A percentile compares a stretch with the other conserved stretches of the same genome.
Conservation (phyloP, 2,888 invertebrate species). For the Venusia cambrica region DNA sequence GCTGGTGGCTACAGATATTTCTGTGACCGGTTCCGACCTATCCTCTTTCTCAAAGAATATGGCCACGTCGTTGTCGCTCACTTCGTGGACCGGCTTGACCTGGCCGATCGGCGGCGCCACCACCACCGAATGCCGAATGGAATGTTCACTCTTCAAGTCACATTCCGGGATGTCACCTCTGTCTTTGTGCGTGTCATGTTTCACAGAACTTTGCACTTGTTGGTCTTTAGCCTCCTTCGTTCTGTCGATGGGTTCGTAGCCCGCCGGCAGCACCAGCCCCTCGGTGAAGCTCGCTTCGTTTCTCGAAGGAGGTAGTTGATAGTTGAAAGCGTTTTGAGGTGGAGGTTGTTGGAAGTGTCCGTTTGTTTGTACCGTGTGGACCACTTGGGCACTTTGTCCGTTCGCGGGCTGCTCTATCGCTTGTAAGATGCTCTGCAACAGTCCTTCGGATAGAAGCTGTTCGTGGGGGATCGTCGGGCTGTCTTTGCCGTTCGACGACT, state of each 20-base stretch:
- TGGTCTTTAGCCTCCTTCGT: constrained; percentile 51
- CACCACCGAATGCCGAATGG: constrained; percentile 62
- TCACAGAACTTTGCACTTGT: constrained; percentile 48
- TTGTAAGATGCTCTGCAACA: constrained; percentile 89
- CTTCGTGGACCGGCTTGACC: constrained; percentile 53
- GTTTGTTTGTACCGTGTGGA: constrained; percentile 16
- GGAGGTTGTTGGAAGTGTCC: constrained; percentile 17
- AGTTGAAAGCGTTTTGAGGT: constrained; percentile 22
- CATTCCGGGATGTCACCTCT: constrained; percentile 58
- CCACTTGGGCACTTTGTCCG: constrained; percentile 16
- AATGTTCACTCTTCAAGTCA: constrained; percentile 66
- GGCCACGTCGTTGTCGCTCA: constrained; percentile 81
- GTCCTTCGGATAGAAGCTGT: constrained; percentile 88
- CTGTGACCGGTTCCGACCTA: constrained; percentile 56
- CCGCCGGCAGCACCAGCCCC: constrained; percentile 62
- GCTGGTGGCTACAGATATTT: constrained; percentile 71
- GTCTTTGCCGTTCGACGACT: constrained; percentile 82
- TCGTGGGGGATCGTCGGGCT: constrained; percentile 83
- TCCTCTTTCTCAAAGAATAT: constrained; percentile 70
- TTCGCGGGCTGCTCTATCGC: constrained; percentile 87
- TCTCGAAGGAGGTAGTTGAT: constrained; percentile 24
- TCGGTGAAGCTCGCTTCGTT: constrained; percentile 40
- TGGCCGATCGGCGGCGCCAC: constrained; percentile 59
- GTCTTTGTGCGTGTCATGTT: constrained; percentile 39
- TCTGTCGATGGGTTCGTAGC: constrained; percentile 65